phyloP scores from a whole-genome alignment of 2,113 vertebrate species.

The Platysternon megacephalum region DNA sequence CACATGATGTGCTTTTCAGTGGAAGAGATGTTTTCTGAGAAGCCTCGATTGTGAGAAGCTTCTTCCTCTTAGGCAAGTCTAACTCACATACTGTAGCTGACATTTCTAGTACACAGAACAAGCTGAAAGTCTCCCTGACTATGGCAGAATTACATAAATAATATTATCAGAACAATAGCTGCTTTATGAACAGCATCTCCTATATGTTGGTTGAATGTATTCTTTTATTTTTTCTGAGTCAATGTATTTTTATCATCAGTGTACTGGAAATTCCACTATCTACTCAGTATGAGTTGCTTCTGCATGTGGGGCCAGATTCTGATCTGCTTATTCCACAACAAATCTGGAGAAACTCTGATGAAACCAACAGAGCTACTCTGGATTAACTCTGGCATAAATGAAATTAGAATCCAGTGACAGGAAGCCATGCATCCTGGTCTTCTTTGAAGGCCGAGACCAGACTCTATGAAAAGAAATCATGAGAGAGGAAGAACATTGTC shows the following conservation, averaged over 20 bases:
- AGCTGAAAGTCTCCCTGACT: accelerated
- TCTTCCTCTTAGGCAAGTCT: accelerated
- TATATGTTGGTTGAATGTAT: background rate
- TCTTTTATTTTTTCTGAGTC: background rate
- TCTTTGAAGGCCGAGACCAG: background rate
- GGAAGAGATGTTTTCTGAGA: accelerated
- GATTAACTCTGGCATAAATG: background rate
- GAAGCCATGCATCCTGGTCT: background rate
- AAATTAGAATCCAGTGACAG: accelerated
- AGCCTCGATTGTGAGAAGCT: accelerated
- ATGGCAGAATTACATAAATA: accelerated
- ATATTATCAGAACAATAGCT: accelerated
- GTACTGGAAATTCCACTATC: background rate
- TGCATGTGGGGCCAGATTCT: background rate
- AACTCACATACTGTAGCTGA: background rate
- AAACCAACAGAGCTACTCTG: background rate
- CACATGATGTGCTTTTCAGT: accelerated
- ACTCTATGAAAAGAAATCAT: background rate
- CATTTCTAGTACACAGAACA: background rate
- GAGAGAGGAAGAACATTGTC: background rate
- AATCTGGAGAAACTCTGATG: background rate
- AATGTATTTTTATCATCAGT: background rate
- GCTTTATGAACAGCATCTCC: background rate
- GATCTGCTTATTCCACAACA: background rate
- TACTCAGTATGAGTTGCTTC: accelerated